Percentiles rank a stretch among this genome's conserved stretches.
These are phyloP conservation scores for Drosophila merina DNA, from an alignment of 2,888 invertebrate genomes.

Conservation along the genomic window DNA sequence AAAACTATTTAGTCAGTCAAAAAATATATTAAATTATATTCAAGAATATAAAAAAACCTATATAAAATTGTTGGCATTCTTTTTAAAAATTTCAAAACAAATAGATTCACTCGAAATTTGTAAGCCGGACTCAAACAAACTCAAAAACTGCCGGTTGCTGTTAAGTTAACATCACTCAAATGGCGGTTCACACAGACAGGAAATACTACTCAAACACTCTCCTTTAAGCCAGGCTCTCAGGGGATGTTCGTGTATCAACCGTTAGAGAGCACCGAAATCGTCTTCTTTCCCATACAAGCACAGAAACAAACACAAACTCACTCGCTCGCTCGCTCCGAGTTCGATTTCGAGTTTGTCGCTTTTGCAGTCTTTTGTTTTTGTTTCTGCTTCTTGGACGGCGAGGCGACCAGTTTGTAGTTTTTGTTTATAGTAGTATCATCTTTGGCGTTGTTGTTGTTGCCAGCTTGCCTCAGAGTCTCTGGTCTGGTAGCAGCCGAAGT, in stretches of 20 bases:
- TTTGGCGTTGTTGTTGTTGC: slow-evolving; percentile 44
- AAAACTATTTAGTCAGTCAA: too few species aligned
- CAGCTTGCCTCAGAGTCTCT: slow-evolving; percentile 3
- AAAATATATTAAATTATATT: too few species aligned
- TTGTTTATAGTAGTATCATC: slow-evolving; percentile 69
- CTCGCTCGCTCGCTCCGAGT: background rate
- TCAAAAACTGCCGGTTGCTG: slow-evolving; percentile 15
- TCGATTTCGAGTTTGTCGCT: slow-evolving; percentile 35
- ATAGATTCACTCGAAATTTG: background rate
- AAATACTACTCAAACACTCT: slow-evolving; percentile 8
- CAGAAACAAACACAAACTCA: background rate
- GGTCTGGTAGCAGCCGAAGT: slow-evolving; percentile 54
- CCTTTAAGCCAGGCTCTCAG: background rate
- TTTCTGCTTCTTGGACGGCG: slow-evolving; percentile 49
- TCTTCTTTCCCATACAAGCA: slow-evolving; percentile 35
- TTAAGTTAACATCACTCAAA: slow-evolving; percentile 63
- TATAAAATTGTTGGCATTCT: background rate
- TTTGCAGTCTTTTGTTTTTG: slow-evolving; percentile 61
- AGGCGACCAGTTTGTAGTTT: slow-evolving; percentile 73
- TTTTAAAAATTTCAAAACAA: background rate
- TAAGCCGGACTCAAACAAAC: background rate
- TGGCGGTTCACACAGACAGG: slow-evolving; percentile 5
- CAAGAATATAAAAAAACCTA: too few species aligned
- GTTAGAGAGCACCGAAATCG: slow-evolving; percentile 63
- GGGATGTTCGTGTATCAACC: slow-evolving; percentile 54